Base-by-base conservation (phyloP, 2,113 vertebrate species). In the Tamias sibiricus region DNA sequence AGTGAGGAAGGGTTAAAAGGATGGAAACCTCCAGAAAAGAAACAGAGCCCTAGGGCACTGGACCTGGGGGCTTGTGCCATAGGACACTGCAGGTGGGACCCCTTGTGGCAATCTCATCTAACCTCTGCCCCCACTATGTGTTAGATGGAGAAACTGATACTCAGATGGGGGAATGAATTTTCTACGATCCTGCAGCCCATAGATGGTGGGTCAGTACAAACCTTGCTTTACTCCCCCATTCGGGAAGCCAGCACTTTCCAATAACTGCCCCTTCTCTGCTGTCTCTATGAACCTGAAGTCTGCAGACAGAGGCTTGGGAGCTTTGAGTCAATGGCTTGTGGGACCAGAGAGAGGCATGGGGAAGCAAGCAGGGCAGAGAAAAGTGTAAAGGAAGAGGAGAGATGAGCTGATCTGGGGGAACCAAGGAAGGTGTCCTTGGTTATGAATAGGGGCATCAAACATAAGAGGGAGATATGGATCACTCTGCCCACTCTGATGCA, bases 131-230 rank as follows among this genome's bases (percentile, higher is more conserved):
- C 68, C 0, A 40, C 37, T 49, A 28, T 19, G 16, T 92, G 59
- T 84, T 72, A 90, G 13, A 68, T 81, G 44, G n/a, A 26, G 84
- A 96, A 93, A 83, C 17, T 22, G 32, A 92, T 74, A 54, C 72
- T 87, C 71, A 44, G 59, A 35, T 28, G 20, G 19, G 59, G 54
- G 57, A 59, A 62, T 66, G 59, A 74, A 47, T 81, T 68, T 80
- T 11, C 75, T 40, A 86, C 68, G 42, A 84, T 84, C 80, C 80
- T 30, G 32, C 35, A 93, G 64, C 22, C 76, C 17, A 49, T 4
- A 68, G 8, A 5, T 75, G 47, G 28, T 54, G 68, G 35, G 82
- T 92, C 68, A 81, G 30, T 47, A 52, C 42, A 14, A 24, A 68
- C 19, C 57, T 69, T 68, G 42, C 17, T 62, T 85, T 72, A 28